Percentiles rank a stretch among this genome's conserved stretches.
phyloP scores from a whole-genome alignment of 2,113 vertebrate species.

The Anarrhichthys ocellatus region DNA sequence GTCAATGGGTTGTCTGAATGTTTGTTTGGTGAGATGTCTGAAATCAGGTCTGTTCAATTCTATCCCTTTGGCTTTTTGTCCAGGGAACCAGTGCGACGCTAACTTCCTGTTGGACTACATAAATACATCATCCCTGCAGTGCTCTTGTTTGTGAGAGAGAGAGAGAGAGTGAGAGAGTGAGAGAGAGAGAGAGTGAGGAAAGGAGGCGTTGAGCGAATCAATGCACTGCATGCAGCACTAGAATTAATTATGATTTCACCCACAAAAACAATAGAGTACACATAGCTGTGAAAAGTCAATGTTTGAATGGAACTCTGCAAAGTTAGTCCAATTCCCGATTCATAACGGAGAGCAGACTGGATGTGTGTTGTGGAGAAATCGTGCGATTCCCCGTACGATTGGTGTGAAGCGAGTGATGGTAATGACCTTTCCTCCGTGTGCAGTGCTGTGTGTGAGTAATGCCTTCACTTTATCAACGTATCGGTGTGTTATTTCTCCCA shows the following conservation, averaged over 20 bases:
- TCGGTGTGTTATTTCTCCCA: slow-evolving; percentile 66
- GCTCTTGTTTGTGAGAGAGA: too few species aligned
- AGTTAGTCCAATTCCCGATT: slow-evolving; percentile 8
- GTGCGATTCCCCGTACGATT: slow-evolving; percentile 60
- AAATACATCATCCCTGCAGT: too few species aligned
- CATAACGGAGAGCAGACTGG: slow-evolving; percentile 16
- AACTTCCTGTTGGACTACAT: too few species aligned
- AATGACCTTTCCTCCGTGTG: slow-evolving; percentile 74
- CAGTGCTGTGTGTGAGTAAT: slow-evolving; percentile 67
- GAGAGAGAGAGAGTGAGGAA: background rate
- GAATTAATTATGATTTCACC: background rate
- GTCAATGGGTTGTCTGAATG: too few species aligned
- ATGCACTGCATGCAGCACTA: background rate
- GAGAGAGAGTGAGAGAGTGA: background rate
- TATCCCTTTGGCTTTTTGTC: too few species aligned
- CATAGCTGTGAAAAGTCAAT: slow-evolving; percentile 1
- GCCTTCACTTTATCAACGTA: slow-evolving; percentile 74
- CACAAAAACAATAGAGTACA: background rate
- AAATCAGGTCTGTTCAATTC: too few species aligned
- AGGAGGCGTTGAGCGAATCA: background rate
- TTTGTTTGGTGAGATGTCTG: too few species aligned
- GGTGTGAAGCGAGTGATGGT: slow-evolving; percentile 75
- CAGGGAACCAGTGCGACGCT: too few species aligned
- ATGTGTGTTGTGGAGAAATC: slow-evolving; percentile 54
- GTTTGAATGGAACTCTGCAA: slow-evolving; percentile 1